Conservation (phyloP, 1,140 invertebrate genomes). For the Adelges cooleyi region DNA sequence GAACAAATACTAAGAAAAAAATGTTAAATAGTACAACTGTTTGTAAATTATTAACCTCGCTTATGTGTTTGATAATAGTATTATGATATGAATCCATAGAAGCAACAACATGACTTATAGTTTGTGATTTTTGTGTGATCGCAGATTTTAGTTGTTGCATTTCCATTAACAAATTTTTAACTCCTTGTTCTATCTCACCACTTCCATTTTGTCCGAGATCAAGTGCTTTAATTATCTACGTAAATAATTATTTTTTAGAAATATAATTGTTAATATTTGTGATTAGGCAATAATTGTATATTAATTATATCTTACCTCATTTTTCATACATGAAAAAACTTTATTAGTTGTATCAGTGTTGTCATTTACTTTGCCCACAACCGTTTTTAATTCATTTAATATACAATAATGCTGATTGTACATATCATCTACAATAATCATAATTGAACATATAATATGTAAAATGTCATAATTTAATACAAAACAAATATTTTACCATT, state of each 20-base stretch:
- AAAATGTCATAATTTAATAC: background rate
- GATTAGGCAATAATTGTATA: no score
- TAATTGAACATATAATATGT: background rate
- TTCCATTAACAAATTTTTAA: background rate
- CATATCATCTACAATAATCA: slow-evolving; percentile 2
- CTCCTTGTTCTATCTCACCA: background rate
- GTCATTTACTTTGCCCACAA: background rate
- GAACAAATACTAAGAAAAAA: no score
- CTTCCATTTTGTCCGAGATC: background rate
- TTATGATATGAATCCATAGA: background rate
- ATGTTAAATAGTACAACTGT: no score
- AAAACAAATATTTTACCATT: background rate
- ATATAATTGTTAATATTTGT: no score
- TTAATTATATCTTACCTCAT: slow-evolving; percentile 3
- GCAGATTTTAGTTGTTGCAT: background rate
- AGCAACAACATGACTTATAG: background rate
- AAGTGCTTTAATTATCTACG: background rate
- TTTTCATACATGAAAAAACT: background rate
- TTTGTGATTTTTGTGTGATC: slow-evolving; percentile 6
- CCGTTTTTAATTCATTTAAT: background rate
- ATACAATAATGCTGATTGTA: background rate
- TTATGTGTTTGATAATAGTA: background rate
- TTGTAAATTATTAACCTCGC: background rate
- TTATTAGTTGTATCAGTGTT: background rate
- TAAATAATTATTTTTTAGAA: background rate